Evolutionary conservation across 2,797 vertebrate genomes (phyloP), one percentile per base, ranked within the genome.

Genomic region (Macropodus opercularis): DNA sequence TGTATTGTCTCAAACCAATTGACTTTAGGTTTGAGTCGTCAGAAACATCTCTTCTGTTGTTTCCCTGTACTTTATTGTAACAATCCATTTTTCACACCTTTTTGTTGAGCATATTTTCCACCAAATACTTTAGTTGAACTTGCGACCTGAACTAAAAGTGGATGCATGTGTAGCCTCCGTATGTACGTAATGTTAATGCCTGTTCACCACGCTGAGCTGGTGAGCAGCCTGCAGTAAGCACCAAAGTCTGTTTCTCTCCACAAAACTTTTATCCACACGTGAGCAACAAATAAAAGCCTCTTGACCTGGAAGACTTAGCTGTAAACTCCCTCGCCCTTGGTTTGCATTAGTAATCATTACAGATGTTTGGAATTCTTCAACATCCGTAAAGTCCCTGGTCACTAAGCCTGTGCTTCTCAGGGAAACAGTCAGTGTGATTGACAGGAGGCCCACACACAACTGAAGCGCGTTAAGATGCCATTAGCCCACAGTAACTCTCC

Each of bases 241-340:
- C 24, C 23, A 27, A 70, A 63, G 38, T 72, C 59, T 61, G 44
- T 29, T 71, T 69, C 69, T 41, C 41, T 69, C 50, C 38, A 38
- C 2, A 1, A 53, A 39, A 32, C 54, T 54, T 76, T 60, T 38
- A 65, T 64, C 49, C 49, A 69, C 82, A 83, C 35, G 71, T 85
- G 80, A 80, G 47, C 70, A 61, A n/a, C 54, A 51, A 42, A 57
- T 35, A 64, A 66, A 85, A 81, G 65, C 80, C 57, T 66, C 62
- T 75, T 66, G 66, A 63, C 56, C 69, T 36, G 26, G 21, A 39
- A 53, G 69, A 48, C 60, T 73, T 62, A 69, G 23, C 54, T 22
- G 14, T 70, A 64, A 72, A 75, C 63, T 47, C 34, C 14, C 39
- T 65, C 34, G n/a, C 31, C 10, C 48, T 42, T 17, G 31, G 48